Evolutionary conservation across 2,888 invertebrate genomes (phyloP), one percentile per base, ranked within the genome.

Genomic region (Drosophila mercatorum): DNA sequence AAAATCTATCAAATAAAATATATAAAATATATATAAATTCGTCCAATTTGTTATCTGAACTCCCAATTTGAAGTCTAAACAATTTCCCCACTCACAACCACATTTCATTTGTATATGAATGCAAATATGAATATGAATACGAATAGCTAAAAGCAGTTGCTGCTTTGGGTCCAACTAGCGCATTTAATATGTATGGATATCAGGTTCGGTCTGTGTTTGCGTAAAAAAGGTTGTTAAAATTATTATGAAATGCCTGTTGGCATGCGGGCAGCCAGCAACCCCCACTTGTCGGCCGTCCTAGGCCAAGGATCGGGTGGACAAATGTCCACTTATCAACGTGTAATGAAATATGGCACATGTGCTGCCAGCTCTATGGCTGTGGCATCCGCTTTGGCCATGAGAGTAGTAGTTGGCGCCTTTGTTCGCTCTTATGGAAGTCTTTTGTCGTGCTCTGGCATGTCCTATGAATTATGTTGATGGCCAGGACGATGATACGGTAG

Each of bases 201-300:
- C 67, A 65, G 66, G 22, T 58, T 65, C 47, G 44, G 75, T 58
- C 71, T 62, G 62, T 17, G 77, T 75, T 83, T 80, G 74, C 80
- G 74, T 80, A 79, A 85, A 85, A 75, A 76, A 78, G 81, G 77
- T 83, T 88, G 86, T 87, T 90, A 78, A 91, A 91, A 91, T 91
- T 83, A 85, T 88, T 91, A 90, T 90, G 90, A 90, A 91, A 90
- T 88, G 90, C 90, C 91, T 91, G 90, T 83, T 89, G 91, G 91
- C 88, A 91, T 91, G 77, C 74, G 68, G 56, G 72, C 57, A 51
- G 53, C 1, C n/a, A 26, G 2, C 61, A 43, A 40, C 14, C 44
- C 36, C 10, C 43, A 34, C 31, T 12, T 26, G 47, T 2, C 12
- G 17, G 28, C 26, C 43, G 36, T 10, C 28, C 47, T 47, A 14